Conservation (phyloP, 2,797 vertebrate genomes). For the Numenius phaeopus region DNA sequence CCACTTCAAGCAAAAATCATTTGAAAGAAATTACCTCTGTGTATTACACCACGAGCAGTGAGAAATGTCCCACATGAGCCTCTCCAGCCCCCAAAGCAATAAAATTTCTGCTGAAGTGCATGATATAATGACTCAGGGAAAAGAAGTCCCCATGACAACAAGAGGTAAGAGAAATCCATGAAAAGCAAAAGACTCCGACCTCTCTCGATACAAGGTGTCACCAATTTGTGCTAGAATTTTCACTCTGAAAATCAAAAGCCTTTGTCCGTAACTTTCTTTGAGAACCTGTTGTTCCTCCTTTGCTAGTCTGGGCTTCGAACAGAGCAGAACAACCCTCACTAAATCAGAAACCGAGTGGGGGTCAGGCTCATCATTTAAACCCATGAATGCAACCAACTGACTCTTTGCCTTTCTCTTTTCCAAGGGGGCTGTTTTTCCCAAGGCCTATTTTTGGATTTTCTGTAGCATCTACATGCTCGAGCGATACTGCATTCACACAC, state of each 20-base stretch:
- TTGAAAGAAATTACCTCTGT: slow-evolving; percentile 77
- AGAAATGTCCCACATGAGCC: slow-evolving; percentile 74
- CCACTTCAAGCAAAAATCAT: slow-evolving; percentile 79
- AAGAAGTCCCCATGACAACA: slow-evolving; percentile 77
- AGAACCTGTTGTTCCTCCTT: background rate
- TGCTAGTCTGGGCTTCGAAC: background rate
- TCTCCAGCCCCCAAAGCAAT: slow-evolving; percentile 75
- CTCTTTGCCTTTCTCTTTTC: background rate
- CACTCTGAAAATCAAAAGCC: slow-evolving; percentile 37
- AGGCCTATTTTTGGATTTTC: background rate
- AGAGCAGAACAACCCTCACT: background rate
- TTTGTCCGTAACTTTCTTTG: background rate
- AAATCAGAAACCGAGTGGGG: background rate
- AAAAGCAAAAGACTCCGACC: slow-evolving; percentile 43
- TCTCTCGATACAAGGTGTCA: slow-evolving; percentile 24
- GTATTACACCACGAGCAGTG: slow-evolving; percentile 35
- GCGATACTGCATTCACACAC: background rate
- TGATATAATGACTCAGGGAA: slow-evolving; percentile 72
- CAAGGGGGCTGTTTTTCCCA: background rate
- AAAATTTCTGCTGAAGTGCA: slow-evolving; percentile 77
- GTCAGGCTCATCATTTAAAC: background rate
- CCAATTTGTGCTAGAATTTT: slow-evolving; percentile 55
- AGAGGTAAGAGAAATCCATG: slow-evolving; percentile 54
- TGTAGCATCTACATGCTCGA: background rate
- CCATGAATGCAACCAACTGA: accelerated